phyloP scores from a whole-genome alignment of 1,140 invertebrate genomes.

The Helicoverpa zea region DNA sequence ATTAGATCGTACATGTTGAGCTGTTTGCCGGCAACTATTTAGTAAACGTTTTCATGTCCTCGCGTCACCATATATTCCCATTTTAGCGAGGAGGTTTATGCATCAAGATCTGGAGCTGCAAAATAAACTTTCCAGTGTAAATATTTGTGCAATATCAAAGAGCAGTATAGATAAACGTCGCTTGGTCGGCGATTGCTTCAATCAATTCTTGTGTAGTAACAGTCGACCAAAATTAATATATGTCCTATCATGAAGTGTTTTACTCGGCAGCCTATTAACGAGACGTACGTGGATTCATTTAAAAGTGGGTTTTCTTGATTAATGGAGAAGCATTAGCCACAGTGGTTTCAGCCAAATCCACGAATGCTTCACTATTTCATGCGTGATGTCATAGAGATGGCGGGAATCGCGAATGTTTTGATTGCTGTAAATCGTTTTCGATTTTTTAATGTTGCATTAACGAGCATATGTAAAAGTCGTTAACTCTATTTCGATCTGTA shows the following conservation, averaged over 20 bases:
- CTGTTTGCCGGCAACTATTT: slow-evolving; percentile 13
- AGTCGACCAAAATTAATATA: background rate
- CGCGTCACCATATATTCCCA: slow-evolving; percentile 28
- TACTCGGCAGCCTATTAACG: background rate
- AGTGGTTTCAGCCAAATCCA: slow-evolving; percentile 24
- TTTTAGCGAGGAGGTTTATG: slow-evolving; percentile 33
- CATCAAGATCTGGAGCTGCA: slow-evolving; percentile 6
- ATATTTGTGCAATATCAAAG: slow-evolving; percentile 48
- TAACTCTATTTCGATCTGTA: slow-evolving; percentile 67
- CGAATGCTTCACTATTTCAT: slow-evolving; percentile 24
- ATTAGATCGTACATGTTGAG: slow-evolving; percentile 27
- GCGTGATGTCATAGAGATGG: background rate
- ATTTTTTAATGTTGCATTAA: slow-evolving; percentile 50
- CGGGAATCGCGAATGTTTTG: background rate
- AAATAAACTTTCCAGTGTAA: slow-evolving; percentile 40
- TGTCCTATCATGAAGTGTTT: slow-evolving; percentile 4
- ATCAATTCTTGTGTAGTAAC: slow-evolving; percentile 43
- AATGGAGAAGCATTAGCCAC: slow-evolving; percentile 19
- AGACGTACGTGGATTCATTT: background rate
- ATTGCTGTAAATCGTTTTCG: slow-evolving; percentile 42
- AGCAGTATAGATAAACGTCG: slow-evolving; percentile 34
- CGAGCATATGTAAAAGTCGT: slow-evolving; percentile 54
- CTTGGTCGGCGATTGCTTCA: slow-evolving; percentile 32
- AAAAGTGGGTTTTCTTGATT: slow-evolving; percentile 27
- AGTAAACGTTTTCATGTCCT: slow-evolving; percentile 45